phyloP scores from a whole-genome alignment of 23 tunicate species.

The Diplosoma virens region DNA sequence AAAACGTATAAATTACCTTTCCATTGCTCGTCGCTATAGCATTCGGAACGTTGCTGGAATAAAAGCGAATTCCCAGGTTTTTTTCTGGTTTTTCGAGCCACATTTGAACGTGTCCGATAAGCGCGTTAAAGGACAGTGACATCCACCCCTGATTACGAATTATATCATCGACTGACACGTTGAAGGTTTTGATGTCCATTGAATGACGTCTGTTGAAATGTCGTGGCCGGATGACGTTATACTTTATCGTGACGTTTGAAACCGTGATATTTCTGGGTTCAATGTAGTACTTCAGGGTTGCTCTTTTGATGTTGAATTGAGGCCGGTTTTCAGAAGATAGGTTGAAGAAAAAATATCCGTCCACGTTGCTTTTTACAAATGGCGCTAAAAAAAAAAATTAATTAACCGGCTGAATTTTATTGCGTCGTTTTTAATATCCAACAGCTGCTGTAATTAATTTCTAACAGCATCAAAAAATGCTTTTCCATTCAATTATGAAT shows the following conservation, averaged over 20 bases:
- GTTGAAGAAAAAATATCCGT: conserved; percentile 10
- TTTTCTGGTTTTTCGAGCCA: background rate
- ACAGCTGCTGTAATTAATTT: too few species aligned
- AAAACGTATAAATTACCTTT: too few species aligned
- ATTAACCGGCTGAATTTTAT: too few species aligned
- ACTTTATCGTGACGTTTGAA: background rate
- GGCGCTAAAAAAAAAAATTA: conserved; percentile 5
- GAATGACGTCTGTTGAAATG: background rate
- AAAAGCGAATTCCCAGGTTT: background rate
- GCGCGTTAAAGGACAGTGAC: background rate
- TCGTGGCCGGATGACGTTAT: background rate
- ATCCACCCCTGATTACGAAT: background rate
- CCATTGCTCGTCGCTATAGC: too few species aligned
- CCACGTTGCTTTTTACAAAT: background rate
- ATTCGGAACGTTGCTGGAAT: too few species aligned
- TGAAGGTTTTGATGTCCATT: background rate
- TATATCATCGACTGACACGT: background rate
- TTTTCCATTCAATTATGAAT: too few species aligned
- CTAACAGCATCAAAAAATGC: too few species aligned
- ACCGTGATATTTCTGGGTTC: background rate
- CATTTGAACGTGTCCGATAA: background rate
- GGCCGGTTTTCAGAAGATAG: conserved; percentile 10
- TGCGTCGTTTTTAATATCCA: too few species aligned
- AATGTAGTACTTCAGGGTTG: background rate
- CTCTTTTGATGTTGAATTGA: background rate